Conservation (phyloP, 2,113 vertebrate genomes). For the Eulemur macaco region DNA sequence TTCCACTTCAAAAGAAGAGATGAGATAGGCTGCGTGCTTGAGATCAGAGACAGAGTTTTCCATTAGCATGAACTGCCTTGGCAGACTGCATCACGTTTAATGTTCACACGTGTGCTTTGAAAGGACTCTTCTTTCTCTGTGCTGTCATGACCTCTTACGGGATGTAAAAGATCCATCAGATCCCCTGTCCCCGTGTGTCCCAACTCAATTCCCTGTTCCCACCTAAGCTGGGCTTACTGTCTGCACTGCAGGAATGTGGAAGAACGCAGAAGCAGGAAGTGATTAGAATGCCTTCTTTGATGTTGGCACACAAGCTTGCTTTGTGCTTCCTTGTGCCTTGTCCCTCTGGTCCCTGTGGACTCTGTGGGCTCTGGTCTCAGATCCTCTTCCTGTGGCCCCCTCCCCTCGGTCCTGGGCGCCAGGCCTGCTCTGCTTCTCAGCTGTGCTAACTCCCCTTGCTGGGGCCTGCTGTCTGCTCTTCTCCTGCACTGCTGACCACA, state of each 20-base stretch:
- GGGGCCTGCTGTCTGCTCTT: not conserved
- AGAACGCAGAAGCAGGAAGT: not conserved
- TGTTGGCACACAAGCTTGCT: not conserved
- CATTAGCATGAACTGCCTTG: not conserved
- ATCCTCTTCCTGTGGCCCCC: not conserved
- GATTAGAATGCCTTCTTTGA: not conserved
- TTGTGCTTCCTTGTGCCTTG: not conserved
- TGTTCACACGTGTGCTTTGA: not conserved
- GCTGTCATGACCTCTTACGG: not conserved
- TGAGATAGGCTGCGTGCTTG: not conserved
- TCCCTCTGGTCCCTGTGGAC: not conserved
- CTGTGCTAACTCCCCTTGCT: not conserved
- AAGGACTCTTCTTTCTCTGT: not conserved
- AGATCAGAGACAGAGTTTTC: not conserved
- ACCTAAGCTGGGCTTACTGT: not conserved
- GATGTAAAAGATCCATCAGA: not conserved
- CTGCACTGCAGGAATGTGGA: not conserved
- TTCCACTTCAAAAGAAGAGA: slow-evolving; percentile 21
- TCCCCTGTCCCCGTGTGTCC: not conserved
- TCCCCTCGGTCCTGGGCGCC: not conserved
- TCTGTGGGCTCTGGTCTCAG: not conserved
- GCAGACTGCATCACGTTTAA: not conserved
- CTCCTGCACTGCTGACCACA: not conserved
- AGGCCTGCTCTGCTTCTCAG: not conserved
- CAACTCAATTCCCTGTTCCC: not conserved